Base-by-base conservation (phyloP, 2,797 vertebrate genomes). In the Caiman crocodilus region DNA sequence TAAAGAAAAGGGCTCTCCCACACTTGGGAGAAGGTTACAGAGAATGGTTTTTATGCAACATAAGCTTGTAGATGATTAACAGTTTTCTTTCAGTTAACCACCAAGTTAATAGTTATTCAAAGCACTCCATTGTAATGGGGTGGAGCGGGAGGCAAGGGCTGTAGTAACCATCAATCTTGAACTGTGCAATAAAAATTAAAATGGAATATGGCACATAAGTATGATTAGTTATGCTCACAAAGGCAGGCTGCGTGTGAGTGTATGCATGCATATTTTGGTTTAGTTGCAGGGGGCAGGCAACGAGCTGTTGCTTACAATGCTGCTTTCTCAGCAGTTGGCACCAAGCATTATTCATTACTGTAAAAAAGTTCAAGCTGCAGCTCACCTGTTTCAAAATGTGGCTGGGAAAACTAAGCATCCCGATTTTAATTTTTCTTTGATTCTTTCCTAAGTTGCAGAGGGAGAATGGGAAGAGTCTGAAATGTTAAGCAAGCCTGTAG, bases 91-190 rank as follows among this genome's bases (percentile, higher is more conserved):
- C 94, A 25, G 97, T 97, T 97, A 97, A 97, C 96, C 2, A 20
- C 65, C 42, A 96, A 97, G 97, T 98, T 98, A 97, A 98, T 97
- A 95, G 94, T 97, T 96, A 97, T 94, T 97, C 97, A 95, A 96
- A 97, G 93, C 85, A 84, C 94, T 95, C 89, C 89, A 92, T 96
- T 97, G 96, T 96, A 97, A 96, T 67, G 80, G 90, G 92, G 92
- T 30, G 74, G 94, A 92, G 90, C 94, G 63, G 59, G 89, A 88
- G 94, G 97, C 94, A 95, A 28, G 73, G 95, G 95, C 89, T 84
- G 78, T 58, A 97, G 98, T 98, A 97, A 97, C 94, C 94, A 97
- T 98, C 97, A 97, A 97, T 95, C 92, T n/a, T 58, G 90, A 86
- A 90, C 93, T 60, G 74, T 75, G 94, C 87, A 96, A 93, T 97